A percentile compares a stretch with the other conserved stretches of the same genome.
These are phyloP conservation scores for Penaeus japonicus DNA, from an alignment of 1,140 invertebrate genomes.

Conservation along the genomic window DNA sequence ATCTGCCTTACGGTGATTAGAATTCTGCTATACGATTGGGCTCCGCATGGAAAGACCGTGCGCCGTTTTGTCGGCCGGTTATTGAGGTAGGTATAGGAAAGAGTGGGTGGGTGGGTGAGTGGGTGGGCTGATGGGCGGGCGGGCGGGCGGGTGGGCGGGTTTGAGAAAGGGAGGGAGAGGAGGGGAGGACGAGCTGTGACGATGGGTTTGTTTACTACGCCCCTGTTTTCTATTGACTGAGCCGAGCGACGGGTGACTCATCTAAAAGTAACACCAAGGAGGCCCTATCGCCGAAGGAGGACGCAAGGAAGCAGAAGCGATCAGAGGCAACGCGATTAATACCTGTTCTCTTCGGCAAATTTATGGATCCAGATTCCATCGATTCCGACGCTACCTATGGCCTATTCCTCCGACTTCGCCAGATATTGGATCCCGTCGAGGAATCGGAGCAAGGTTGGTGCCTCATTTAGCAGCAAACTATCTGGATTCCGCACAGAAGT, in stretches of 20 bases:
- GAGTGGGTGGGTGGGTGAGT: not conserved
- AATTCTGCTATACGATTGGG: constrained; percentile 48
- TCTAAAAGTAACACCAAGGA: too few species aligned
- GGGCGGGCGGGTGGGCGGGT: too few species aligned
- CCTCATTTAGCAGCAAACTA: constrained; percentile 47
- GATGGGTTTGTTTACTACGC: constrained; percentile 31
- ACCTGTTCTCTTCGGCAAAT: not conserved
- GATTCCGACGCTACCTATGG: not conserved
- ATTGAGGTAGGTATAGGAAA: not conserved
- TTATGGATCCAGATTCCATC: too few species aligned
- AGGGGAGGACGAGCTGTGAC: too few species aligned
- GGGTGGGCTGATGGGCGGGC: too few species aligned
- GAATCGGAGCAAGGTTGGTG: constrained; percentile 15
- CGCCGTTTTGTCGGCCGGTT: constrained; percentile 16
- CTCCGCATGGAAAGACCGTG: not conserved
- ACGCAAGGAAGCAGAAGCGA: not conserved
- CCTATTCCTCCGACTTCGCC: not conserved
- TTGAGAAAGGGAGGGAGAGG: too few species aligned
- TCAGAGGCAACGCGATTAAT: not conserved
- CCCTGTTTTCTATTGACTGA: constrained; percentile 18
- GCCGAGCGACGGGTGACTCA: too few species aligned
- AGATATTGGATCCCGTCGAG: constrained; percentile 15
- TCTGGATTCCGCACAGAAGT: constrained; percentile 31
- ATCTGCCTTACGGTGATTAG: constrained; percentile 56
- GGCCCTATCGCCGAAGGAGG: not conserved